These are phyloP conservation scores for Tenthredo distinguenda DNA, from an alignment of 2,888 invertebrate genomes.

Conservation along the genomic window DNA sequence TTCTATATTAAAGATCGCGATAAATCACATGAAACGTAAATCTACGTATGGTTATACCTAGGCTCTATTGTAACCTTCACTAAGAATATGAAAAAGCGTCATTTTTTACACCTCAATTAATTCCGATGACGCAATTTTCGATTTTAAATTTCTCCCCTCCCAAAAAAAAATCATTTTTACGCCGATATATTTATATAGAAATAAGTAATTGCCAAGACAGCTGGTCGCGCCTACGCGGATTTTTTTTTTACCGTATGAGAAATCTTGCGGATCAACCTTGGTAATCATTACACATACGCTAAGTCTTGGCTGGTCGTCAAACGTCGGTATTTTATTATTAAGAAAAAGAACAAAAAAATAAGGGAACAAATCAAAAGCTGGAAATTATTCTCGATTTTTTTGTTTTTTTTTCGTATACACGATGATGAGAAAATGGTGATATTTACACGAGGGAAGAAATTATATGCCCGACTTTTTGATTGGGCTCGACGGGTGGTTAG, in stretches of 20 bases:
- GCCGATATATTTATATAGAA: not conserved
- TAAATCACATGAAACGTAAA: not conserved
- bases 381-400: not conserved
- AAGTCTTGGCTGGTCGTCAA: not conserved
- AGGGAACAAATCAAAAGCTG: not conserved
- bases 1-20: not conserved
- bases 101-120: not conserved
- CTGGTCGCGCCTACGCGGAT: not conserved
- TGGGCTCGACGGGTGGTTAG: conserved; percentile 43
- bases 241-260: not conserved
- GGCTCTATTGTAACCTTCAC: not conserved
- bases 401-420: not conserved
- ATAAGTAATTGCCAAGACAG: not conserved
- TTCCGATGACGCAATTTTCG: not conserved
- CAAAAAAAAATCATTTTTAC: not conserved
- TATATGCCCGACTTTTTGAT: conserved; percentile 44
- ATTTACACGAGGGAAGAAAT: conserved; percentile 27
- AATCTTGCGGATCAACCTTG: not conserved
- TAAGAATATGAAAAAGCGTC: not conserved
- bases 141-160: too few species aligned
- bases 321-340: not conserved
- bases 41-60: not conserved
- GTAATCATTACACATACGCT: not conserved
- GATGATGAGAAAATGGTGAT: conserved; percentile 14
- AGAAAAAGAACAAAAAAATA: not conserved